Conservation (phyloP, 2,797 vertebrate species). For the Mionectes olivaceus region DNA sequence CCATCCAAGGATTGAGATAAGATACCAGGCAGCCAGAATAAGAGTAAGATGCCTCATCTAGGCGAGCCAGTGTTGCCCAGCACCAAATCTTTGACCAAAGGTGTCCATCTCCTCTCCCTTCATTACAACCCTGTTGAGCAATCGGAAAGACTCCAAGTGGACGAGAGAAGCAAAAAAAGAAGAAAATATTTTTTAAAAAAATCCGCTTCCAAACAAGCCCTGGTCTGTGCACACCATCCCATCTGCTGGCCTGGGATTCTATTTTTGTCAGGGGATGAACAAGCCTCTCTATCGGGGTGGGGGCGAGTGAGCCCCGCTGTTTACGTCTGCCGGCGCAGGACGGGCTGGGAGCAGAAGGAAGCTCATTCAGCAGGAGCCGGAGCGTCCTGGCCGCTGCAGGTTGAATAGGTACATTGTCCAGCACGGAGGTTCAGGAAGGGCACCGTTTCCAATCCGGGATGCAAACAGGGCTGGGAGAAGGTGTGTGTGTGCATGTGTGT, state of each 20-base stretch:
- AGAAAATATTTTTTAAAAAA: conserved; percentile 20
- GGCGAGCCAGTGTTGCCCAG: fast-evolving
- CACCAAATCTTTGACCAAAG: fast-evolving
- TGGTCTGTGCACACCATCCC: conserved; percentile 28
- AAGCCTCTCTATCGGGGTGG: conserved; percentile 48
- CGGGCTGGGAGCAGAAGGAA: conserved; percentile 69
- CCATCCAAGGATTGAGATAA: background rate
- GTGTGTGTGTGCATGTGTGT: background rate
- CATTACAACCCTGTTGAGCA: background rate
- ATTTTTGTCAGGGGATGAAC: conserved; percentile 72
- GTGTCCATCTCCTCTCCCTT: background rate
- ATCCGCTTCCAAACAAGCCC: conserved; percentile 41
- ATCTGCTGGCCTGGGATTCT: background rate
- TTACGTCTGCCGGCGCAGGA: conserved; percentile 69
- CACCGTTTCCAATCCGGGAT: conserved; percentile 4
- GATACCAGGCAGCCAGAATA: background rate
- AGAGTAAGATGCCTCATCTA: background rate
- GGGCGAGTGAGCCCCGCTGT: conserved; percentile 54
- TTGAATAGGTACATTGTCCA: conserved; percentile 78
- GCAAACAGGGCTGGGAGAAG: conserved; percentile 32
- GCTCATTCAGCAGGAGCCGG: conserved; percentile 52
- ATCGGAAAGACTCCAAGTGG: conserved; percentile 61
- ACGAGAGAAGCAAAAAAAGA: background rate
- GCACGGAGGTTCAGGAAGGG: conserved; percentile 62
- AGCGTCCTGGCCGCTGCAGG: conserved; percentile 38